A percentile compares a stretch with the other conserved stretches of the same genome.
Evolutionary conservation across 2,797 vertebrate genomes (phyloP).

Genomic region (Bucorvus abyssinicus): DNA sequence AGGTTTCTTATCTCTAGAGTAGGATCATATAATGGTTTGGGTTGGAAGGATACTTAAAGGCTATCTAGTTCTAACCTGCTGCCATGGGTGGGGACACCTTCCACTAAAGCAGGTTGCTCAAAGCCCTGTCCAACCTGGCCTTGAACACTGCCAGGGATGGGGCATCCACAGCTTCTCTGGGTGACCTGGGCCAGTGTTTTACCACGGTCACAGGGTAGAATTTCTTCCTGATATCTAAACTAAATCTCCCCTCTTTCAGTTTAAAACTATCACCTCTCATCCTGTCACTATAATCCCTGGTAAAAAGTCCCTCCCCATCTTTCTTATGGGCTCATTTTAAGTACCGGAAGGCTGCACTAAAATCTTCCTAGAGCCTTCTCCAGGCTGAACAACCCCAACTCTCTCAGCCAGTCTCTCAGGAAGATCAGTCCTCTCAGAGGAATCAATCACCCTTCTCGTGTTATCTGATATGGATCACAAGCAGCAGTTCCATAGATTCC

Average conservation of each 20-base stretch:
- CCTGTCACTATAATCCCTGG: neutral
- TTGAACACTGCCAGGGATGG: no score
- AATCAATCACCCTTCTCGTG: neutral
- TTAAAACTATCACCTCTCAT: neutral
- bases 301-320: neutral
- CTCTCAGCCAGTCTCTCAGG: neutral
- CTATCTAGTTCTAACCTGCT: rapidly evolving
- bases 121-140: no score
- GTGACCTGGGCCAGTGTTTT: no score
- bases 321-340: neutral
- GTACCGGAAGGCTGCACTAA: neutral
- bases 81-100: neutral
- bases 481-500: neutral
- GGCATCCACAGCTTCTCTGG: no score
- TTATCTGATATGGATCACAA: neutral
- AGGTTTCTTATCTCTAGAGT: neutral
- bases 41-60: neutral
- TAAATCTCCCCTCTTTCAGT: neutral
- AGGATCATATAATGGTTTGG: neutral
- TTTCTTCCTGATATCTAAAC: no score
- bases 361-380: neutral
- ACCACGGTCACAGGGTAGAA: no score
- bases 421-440: neutral
- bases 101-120: no score
- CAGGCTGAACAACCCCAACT: neutral